Evolutionary conservation across 2,113 vertebrate genomes (phyloP).

Genomic region (Saguinus imperator): DNA sequence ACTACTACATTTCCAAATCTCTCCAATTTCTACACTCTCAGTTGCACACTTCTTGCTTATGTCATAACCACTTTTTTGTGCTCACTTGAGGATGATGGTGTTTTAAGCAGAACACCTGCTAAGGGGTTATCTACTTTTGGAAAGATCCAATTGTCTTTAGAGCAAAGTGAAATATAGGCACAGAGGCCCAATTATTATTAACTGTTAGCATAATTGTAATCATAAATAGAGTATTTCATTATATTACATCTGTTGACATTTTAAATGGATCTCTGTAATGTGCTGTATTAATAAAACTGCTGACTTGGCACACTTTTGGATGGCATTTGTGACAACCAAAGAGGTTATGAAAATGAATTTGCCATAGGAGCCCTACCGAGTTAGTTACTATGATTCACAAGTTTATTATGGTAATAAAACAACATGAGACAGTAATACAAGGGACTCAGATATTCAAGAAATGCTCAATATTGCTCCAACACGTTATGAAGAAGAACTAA

Average conservation of each 20-base stretch:
- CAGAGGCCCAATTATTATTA: constrained; percentile 86
- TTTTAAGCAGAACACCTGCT: constrained; percentile 80
- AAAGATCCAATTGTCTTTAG: constrained; percentile 78
- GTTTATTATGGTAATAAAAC: constrained; percentile 88
- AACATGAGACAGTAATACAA: constrained; percentile 81
- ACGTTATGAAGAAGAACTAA: constrained; percentile 76
- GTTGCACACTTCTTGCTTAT: constrained; percentile 75
- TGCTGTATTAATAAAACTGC: constrained; percentile 87
- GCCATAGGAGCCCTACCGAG: constrained; percentile 77
- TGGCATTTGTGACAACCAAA: constrained; percentile 84
- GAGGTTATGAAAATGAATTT: constrained; percentile 87
- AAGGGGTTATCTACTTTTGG: constrained; percentile 78
- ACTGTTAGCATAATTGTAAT: constrained; percentile 86
- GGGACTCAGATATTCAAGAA: constrained; percentile 78
- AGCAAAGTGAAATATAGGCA: constrained; percentile 81
- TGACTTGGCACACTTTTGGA: constrained; percentile 85
- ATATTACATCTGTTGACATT: constrained; percentile 83
- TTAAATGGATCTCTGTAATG: constrained; percentile 83
- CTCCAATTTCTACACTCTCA: constrained; percentile 74
- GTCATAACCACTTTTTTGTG: constrained; percentile 67
- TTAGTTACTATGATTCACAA: constrained; percentile 85
- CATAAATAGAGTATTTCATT: constrained; percentile 85
- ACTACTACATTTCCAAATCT: constrained; percentile 20
- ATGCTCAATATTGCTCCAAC: constrained; percentile 80
- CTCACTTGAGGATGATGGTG: constrained; percentile 75